phyloP scores from a whole-genome alignment of 30 jellyfish, hydroid and myxozoan genomes.

The Rhopilema esculentum region DNA sequence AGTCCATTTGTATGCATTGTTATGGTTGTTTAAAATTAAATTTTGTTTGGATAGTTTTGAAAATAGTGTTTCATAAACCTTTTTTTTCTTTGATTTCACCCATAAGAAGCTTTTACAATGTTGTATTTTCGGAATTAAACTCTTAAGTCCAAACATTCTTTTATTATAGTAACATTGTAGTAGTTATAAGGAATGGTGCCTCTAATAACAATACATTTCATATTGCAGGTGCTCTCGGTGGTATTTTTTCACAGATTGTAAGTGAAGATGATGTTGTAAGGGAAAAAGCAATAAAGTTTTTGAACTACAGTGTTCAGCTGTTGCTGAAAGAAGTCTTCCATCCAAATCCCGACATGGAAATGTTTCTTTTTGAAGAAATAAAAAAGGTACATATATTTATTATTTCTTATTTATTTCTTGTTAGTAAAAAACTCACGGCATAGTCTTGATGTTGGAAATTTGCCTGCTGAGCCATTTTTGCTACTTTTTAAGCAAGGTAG shows the following conservation, averaged over 20 bases:
- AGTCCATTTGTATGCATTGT: too few relatives aligned
- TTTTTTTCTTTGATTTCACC: too few relatives aligned
- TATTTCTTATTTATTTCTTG: not conserved
- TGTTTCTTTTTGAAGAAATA: conserved; percentile 54
- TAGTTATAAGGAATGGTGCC: too few relatives aligned
- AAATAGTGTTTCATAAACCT: too few relatives aligned
- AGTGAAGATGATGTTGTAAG: conserved; percentile 92
- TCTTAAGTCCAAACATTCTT: too few relatives aligned
- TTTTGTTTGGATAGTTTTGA: too few relatives aligned
- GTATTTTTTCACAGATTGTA: conserved; percentile 86
- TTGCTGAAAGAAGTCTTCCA: conserved; percentile 73
- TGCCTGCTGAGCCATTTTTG: too few relatives aligned
- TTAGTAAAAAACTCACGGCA: not conserved
- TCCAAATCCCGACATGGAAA: conserved; percentile 79
- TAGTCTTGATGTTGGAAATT: too few relatives aligned
- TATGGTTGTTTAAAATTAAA: too few relatives aligned
- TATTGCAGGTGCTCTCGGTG: conserved; percentile 79
- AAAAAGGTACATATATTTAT: conserved; percentile 41
- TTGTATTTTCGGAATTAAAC: too few relatives aligned
- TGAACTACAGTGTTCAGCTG: conserved; percentile 61
- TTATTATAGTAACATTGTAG: too few relatives aligned
- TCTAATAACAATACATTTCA: not conserved
- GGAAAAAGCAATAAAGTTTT: conserved; percentile 85
- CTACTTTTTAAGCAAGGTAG: not conserved
- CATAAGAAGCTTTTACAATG: too few relatives aligned